Evolutionary conservation across 1,140 invertebrate genomes (phyloP).

Genomic region (Chymomyza costata): DNA sequence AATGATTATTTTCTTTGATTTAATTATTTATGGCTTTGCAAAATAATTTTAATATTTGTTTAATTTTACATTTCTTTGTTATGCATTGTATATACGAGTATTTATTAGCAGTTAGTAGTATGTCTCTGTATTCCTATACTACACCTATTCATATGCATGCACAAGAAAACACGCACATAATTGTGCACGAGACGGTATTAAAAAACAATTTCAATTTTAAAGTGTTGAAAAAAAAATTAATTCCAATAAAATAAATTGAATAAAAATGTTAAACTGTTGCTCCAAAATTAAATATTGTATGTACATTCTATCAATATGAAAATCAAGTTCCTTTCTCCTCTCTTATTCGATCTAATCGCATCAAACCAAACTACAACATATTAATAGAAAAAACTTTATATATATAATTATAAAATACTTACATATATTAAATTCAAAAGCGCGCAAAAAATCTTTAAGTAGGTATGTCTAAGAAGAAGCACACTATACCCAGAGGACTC

Average conservation of each 20-base stretch:
- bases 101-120: too few species aligned
- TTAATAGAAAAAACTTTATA: slow-evolving; percentile 21
- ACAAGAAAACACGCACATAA: slow-evolving; percentile 1
- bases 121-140: too few species aligned
- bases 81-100: slow-evolving; percentile 52
- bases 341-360: slow-evolving; percentile 42
- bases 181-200: slow-evolving; percentile 13
- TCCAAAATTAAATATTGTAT: slow-evolving; percentile 49
- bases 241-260: slow-evolving; percentile 25
- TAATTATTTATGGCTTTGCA: slow-evolving; percentile 17
- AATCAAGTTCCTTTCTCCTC: slow-evolving; percentile 40
- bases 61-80: slow-evolving; percentile 8
- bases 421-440: slow-evolving; percentile 52
- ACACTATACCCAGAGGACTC: slow-evolving; percentile 15
- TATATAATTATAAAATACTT: slow-evolving; percentile 34
- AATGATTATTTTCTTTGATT: slow-evolving; percentile 26
- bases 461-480: slow-evolving; percentile 59
- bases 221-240: slow-evolving; percentile 6
- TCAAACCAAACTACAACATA: slow-evolving; percentile 19
- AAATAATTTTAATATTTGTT: slow-evolving; percentile 3
- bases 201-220: slow-evolving; percentile 23
- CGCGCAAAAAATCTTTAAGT: slow-evolving; percentile 74
- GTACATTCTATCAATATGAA: slow-evolving; percentile 22
- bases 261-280: slow-evolving; percentile 64
- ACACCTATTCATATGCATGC: too few species aligned